phyloP scores from a whole-genome alignment of 1,140 invertebrate species.

The Euborellia annulipes region DNA sequence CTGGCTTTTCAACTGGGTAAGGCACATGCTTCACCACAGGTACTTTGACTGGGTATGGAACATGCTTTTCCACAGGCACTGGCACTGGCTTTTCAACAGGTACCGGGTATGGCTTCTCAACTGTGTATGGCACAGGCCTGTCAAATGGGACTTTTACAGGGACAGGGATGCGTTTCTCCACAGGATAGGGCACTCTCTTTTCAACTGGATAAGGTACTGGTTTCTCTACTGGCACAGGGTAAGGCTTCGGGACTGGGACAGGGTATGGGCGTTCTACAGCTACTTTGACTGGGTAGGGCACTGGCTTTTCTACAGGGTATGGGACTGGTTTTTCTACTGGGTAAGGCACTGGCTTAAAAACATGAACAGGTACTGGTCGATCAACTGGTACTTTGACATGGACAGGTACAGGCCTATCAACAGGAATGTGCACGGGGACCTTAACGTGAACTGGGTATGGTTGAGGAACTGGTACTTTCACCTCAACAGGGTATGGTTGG shows the following conservation, averaged over 20 bases:
- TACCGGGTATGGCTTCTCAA: too few relatives aligned
- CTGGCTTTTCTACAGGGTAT: conserved; percentile 13
- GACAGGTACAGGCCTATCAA: conserved; percentile 10
- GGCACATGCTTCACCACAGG: too few relatives aligned
- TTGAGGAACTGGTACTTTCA: conserved; percentile 12
- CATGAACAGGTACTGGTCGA: conserved; percentile 10
- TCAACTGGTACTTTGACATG: conserved; percentile 11
- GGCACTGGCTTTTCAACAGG: too few relatives aligned
- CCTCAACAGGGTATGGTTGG: conserved; percentile 10
- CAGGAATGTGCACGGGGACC: conserved; percentile 7
- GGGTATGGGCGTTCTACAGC: conserved; percentile 40
- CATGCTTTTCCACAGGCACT: too few relatives aligned
- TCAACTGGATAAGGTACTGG: conserved; percentile 32
- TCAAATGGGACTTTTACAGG: too few relatives aligned
- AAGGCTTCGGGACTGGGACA: conserved; percentile 36
- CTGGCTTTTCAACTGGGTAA: too few relatives aligned
- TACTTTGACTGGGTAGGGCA: conserved; percentile 28
- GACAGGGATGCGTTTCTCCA: too few relatives aligned
- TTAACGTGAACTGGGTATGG: conserved; percentile 13
- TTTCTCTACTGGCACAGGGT: conserved; percentile 36
- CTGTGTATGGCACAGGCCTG: too few relatives aligned
- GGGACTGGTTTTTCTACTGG: conserved; percentile 36
- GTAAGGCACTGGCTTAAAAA: conserved; percentile 12
- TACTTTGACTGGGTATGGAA: too few relatives aligned
- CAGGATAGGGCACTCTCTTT: conserved; percentile 24